phyloP scores from a whole-genome alignment of 2,113 vertebrate genomes.

The Calidris pugnax region DNA sequence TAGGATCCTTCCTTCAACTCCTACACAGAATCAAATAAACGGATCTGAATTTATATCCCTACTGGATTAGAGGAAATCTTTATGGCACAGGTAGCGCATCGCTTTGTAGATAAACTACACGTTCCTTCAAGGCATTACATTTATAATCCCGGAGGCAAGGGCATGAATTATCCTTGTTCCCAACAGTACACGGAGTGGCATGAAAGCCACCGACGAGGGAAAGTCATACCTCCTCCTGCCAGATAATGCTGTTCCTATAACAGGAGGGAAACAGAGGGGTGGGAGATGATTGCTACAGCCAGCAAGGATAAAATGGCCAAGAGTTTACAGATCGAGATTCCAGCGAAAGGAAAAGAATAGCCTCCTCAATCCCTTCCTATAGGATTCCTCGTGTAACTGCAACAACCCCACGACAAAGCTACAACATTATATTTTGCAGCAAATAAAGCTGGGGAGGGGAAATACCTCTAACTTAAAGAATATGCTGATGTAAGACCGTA shows the following conservation, averaged over 20 bases:
- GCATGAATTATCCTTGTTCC: background rate
- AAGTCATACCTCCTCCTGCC: background rate
- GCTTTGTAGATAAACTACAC: background rate
- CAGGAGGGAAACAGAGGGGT: background rate
- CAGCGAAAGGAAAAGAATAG: background rate
- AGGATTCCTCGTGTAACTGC: background rate
- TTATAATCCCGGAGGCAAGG: background rate
- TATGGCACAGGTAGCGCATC: background rate
- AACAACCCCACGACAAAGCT: background rate
- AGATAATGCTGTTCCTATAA: background rate
- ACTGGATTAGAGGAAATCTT: background rate
- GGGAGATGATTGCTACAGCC: background rate
- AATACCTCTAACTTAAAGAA: constrained; percentile 5
- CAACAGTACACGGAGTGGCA: background rate
- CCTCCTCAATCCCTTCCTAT: background rate
- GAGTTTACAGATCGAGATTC: background rate
- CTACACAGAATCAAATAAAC: background rate
- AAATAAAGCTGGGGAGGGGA: background rate
- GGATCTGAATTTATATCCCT: background rate
- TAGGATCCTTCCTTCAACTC: background rate
- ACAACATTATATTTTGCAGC: background rate
- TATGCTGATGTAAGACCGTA: background rate
- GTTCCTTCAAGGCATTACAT: background rate
- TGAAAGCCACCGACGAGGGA: background rate
- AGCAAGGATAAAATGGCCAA: background rate